phyloP scores from a whole-genome alignment of 53 echinoderm and acorn worm genomes.

The Temnopleurus reevesii region DNA sequence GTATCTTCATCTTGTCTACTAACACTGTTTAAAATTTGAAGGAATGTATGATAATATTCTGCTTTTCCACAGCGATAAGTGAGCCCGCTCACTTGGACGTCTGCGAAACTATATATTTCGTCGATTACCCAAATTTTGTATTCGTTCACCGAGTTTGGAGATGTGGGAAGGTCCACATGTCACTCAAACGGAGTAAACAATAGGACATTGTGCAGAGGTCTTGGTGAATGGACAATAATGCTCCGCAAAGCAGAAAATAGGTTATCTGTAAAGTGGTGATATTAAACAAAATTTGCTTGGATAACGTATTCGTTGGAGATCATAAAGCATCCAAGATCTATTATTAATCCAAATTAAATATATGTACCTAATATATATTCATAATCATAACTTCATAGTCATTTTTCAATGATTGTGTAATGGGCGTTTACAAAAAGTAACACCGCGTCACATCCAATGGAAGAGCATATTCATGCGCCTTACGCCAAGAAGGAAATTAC shows the following conservation, averaged over 20 bases:
- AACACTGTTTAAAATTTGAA: background rate
- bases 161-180: background rate
- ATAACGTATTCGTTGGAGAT: too few species aligned
- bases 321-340: too few species aligned
- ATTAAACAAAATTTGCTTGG: too few species aligned
- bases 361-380: too few species aligned
- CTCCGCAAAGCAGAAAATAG: too few species aligned
- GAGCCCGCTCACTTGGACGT: constrained; percentile 11
- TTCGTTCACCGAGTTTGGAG: background rate
- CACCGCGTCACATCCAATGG: background rate
- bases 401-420: background rate
- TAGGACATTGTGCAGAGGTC: too few species aligned
- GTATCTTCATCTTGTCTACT: constrained; percentile 64
- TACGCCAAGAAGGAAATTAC: constrained; percentile 16
- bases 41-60: background rate
- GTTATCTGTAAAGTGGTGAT: too few species aligned
- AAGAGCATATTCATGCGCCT: background rate
- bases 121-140: background rate
- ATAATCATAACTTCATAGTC: background rate
- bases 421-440: background rate
- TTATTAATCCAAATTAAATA: too few species aligned
- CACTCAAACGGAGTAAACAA: constrained; percentile 47
- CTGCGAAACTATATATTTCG: background rate
- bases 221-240: too few species aligned
- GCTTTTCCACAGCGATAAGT: background rate